Base-by-base conservation (phyloP, 2,888 invertebrate genomes). In the Beris chalybata region DNA sequence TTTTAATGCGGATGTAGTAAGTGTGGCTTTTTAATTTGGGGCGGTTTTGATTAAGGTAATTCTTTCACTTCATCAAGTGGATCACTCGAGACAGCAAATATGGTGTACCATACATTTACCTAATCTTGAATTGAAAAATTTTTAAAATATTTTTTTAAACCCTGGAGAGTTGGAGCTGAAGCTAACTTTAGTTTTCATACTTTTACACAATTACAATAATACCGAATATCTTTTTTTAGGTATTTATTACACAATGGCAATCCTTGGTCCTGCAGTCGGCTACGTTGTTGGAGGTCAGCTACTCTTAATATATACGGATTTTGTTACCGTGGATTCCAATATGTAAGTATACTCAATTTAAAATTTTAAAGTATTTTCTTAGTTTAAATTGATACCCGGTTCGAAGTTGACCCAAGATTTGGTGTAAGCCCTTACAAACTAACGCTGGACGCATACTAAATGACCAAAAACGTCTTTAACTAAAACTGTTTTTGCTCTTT, bases 251-350 rank as follows among this genome's bases (percentile, higher is more conserved):
- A 89, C 91, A 12, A 91, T 91, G 86, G 90, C 91, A 22, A 87
- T 91, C 59, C 85, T 93, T 72, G 92, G 92, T 4, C 92, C 92
- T 13, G 92, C 92, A 50, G 79, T 93, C 73, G 95, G 95, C 50
- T 93, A 91, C 78, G 87, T 93, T 32, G 77, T 91, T n/a, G 94
- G 94, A 4, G 93, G 93, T 0, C 89, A 91, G 76, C 84, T 94
- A 75, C 84, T 94, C 70, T 86, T 88, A 71, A 83, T 92, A 65
- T 92, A 92, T 77, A 88, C 88, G 1, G 91, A 92, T 75, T 88
- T 91, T 74, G 78, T 87, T 64, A 83, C 81, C 63, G 83, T 89
- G 65, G 85, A 90, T 75, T 82, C 87, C 0, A 78, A 83, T 58
- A 83, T 85, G 91, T 91, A 80, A 87, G 89, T 86, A 70, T n/a